Evolutionary conservation across 2,797 vertebrate species (phyloP), one percentile per base, ranked within the genome.

Genomic region (Mastacembelus armatus): DNA sequence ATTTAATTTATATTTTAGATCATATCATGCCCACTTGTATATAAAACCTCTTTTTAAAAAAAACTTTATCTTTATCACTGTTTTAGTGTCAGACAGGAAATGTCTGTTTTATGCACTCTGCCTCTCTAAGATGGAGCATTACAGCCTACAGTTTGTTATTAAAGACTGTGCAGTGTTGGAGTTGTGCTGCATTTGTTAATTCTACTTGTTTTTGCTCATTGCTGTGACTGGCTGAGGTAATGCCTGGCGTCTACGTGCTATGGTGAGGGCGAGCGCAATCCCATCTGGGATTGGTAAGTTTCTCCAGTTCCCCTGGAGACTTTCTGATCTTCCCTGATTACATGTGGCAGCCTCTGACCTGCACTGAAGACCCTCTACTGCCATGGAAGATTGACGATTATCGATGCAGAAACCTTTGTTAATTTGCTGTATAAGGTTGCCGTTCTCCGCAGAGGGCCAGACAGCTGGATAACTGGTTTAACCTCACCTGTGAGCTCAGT

Each of bases 301-400:
- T 77, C 76, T 83, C 65, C 48, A 47, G 71, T 80, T 85, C 71
- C 75, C 66, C 80, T 44, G 52, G 85, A 90, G 84, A 88, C 85
- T 60, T 86, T 87, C 84, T 87, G 89, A 93, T 94, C 90, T 88
- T 89, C 86, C 77, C 70, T 94, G 93, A 94, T 93, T 94, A 88
- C 91, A 93, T 87, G 84, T 90, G 92, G 88, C 92, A 93, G 90
- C 88, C 86, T 87, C 87, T 92, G 91, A 93, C 92, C 93, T 88
- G 85, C 71, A 29, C 72, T 11, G 66, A 85, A 85, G 87, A 87
- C 86, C 86, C 77, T 86, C 86, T 84, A 78, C 89, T 93, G 90
- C 90, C 90, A 91, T 52, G 87, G 86, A 88, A 91, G 91, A 93
- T 83, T 94, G 93, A 94, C 85, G 86, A 78, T 88, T 89, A 94